Conservation (phyloP, 2,797 vertebrate genomes). For the Bucorvus abyssinicus region DNA sequence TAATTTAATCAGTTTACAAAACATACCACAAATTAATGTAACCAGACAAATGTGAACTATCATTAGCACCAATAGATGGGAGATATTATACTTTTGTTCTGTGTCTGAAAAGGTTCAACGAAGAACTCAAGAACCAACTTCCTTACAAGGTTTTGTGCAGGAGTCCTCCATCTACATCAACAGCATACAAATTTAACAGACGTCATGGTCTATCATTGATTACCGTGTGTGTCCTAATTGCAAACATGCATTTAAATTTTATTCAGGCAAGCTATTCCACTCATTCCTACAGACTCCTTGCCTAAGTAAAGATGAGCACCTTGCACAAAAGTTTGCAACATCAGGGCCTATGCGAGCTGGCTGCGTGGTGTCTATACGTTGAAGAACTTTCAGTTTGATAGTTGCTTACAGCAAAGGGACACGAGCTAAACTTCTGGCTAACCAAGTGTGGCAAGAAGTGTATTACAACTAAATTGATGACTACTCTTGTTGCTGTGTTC, state of each 20-base stretch:
- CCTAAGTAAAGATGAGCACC: not conserved
- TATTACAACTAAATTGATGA: not conserved
- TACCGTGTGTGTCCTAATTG: not conserved
- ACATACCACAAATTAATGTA: not conserved
- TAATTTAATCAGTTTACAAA: not conserved
- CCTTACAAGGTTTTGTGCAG: not conserved
- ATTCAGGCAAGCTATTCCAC: not conserved
- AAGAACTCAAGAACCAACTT: not conserved
- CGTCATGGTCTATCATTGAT: not conserved
- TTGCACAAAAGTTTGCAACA: not conserved
- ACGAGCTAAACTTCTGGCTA: not conserved
- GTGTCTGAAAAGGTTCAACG: not conserved
- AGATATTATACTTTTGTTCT: not conserved
- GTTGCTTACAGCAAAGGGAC: not conserved
- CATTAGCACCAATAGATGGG: not conserved
- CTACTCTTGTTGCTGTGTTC: not conserved
- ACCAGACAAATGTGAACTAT: not conserved
- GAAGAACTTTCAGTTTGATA: not conserved
- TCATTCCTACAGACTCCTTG: not conserved
- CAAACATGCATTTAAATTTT: not conserved
- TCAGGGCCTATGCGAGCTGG: not conserved
- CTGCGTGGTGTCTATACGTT: rapidly evolving
- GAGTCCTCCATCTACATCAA: not conserved
- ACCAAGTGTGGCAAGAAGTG: not conserved
- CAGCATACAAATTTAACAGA: not conserved